Evolutionary conservation across 2,113 vertebrate genomes (phyloP).

Genomic region (Rhinopomastus cyanomelas): DNA sequence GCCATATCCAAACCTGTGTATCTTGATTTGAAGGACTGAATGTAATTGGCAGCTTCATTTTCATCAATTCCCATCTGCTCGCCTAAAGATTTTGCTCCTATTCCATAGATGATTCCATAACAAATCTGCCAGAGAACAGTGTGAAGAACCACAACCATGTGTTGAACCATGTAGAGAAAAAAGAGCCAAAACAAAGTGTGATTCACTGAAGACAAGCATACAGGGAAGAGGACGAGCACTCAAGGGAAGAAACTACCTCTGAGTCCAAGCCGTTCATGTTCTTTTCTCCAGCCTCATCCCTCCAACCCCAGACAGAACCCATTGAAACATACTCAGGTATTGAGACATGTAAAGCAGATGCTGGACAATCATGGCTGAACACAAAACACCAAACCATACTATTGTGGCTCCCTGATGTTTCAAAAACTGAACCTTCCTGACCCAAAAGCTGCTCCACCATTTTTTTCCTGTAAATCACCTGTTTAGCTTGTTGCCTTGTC

Average conservation of each 20-base stretch:
- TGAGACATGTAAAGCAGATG: neutral
- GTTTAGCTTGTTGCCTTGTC: constrained; percentile 93
- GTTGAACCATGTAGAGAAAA: constrained; percentile 1
- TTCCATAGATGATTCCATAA: constrained; percentile 98
- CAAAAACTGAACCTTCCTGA: neutral
- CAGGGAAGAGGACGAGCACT: neutral
- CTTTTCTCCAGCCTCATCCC: neutral
- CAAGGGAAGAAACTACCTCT: neutral
- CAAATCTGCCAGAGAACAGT: constrained; percentile 84
- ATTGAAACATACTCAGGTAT: rapidly evolving
- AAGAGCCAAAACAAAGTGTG: neutral
- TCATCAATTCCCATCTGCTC: constrained; percentile 96
- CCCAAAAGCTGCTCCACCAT: neutral
- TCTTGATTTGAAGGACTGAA: constrained; percentile 94
- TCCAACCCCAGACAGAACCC: neutral
- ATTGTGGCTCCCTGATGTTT: neutral
- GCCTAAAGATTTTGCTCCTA: constrained; percentile 93
- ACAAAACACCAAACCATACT: neutral
- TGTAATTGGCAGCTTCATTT: constrained; percentile 88
- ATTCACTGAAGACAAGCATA: neutral
- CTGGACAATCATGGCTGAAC: neutral
- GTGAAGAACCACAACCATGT: neutral
- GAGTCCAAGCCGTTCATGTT: neutral
- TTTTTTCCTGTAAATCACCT: constrained; percentile 75
- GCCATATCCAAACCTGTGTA: constrained; percentile 83